Evolutionary conservation across 2,888 invertebrate genomes (phyloP), one percentile per base, ranked within the genome.

Genomic region (Ormyrus labotus): DNA sequence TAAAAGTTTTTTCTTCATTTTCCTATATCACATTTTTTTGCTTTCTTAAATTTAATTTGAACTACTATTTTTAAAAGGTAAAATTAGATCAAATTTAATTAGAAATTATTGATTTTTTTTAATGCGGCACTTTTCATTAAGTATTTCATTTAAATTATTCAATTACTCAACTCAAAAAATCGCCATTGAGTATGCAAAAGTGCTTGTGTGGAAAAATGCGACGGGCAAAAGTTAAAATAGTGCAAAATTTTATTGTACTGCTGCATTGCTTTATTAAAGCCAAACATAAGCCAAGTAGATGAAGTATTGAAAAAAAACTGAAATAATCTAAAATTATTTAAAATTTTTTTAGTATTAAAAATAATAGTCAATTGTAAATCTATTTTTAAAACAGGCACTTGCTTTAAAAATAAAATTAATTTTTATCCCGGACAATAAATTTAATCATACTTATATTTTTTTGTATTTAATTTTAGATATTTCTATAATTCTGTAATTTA

Each of bases 201-300:
- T 78, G 81, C 68, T 77, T 34, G 51, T 64, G 81, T 78, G 73
- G 57, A 80, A 61, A 81, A 77, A 72, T 68, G 70, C 70, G 71
- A 51, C 61, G 57, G 65, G 67, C 68, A 78, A 78, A 73, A 74
- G 60, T 81, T 69, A 13, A 74, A 74, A 73, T 51, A 53, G 81
- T 73, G 81, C 81, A 55, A 73, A 73, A 70, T 70, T 69, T 69
- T 64, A 63, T 69, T 72, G 67, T 72, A 77, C 13, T 81, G 80
- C 76, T 76, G 80, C 80, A 71, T 60, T 80, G 65, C 6, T 65
- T 53, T 74, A 34, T 57, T 61, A 47, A 80, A 80, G 80, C 80
- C 76, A 80, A 76, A 76, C 75, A 65, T 48, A 76, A 80, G 80
- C 80, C 9, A 69, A 11, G 34, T 61, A 61, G 34, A 34, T 34